phyloP scores from a whole-genome alignment of 2,797 vertebrate species.

The Tapirus indicus region DNA sequence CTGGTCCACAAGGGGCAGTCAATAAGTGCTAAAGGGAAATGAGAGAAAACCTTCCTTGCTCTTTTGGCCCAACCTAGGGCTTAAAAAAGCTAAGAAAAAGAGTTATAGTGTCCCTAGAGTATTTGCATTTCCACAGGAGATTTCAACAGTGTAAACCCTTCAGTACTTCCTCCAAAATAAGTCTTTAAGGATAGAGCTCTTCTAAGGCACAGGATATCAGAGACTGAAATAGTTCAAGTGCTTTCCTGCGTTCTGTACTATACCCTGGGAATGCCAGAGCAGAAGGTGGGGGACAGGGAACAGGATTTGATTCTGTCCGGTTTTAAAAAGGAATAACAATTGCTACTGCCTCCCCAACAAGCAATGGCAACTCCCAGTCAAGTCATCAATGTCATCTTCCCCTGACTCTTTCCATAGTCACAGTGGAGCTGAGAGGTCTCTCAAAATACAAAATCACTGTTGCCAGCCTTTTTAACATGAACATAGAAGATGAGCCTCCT shows the following conservation, averaged over 20 bases:
- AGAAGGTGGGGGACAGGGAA: background rate
- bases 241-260: background rate
- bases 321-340: background rate
- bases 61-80: background rate
- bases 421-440: background rate
- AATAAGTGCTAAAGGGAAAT: background rate
- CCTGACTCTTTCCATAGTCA: background rate
- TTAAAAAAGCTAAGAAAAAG: background rate
- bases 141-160: background rate
- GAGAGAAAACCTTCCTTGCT: background rate
- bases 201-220: background rate
- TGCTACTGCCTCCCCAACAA: background rate
- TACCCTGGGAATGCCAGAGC: background rate
- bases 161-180: background rate
- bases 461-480: constrained; percentile 19
- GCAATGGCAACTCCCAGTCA: background rate
- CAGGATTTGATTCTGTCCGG: background rate
- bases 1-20: background rate
- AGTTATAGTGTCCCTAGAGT: background rate
- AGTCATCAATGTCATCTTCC: background rate
- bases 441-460: constrained; percentile 33
- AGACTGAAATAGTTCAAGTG: background rate
- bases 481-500: constrained; percentile 51
- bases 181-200: background rate
- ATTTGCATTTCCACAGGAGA: background rate